These are phyloP conservation scores for Lycaena phlaeas DNA, from an alignment of 2,888 invertebrate species.

Conservation along the genomic window DNA sequence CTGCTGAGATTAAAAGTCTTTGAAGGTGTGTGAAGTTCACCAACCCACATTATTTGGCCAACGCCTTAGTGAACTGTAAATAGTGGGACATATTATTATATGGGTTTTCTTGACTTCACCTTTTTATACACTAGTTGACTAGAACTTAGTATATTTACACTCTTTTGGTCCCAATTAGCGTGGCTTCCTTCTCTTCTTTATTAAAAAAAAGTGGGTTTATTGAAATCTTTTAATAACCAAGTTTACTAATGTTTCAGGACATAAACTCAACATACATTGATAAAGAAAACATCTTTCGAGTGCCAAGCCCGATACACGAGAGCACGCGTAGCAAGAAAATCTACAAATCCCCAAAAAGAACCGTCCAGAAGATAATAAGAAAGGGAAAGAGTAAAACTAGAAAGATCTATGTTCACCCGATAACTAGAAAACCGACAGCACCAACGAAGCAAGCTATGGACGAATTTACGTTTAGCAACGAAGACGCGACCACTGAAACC, in stretches of 20 bases:
- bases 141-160: too few relatives aligned
- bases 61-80: too few relatives aligned
- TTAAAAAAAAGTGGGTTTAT: too few relatives aligned
- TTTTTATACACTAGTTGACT: too few relatives aligned
- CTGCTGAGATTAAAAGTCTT: too few relatives aligned
- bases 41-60: too few relatives aligned
- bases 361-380: constrained; percentile 59
- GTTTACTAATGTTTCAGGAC: not conserved
- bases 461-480: constrained; percentile 20
- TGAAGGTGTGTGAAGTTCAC: too few relatives aligned
- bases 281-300: constrained; percentile 41
- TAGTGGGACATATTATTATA: too few relatives aligned
- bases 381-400: constrained; percentile 37
- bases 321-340: constrained; percentile 31
- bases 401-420: constrained; percentile 31
- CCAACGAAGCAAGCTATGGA: constrained; percentile 16
- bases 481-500: constrained; percentile 30
- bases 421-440: constrained; percentile 27
- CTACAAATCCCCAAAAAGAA: constrained; percentile 47
- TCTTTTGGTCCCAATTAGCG: too few relatives aligned
- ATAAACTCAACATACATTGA: constrained; percentile 29
- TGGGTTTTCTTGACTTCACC: too few relatives aligned
- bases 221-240: not conserved
- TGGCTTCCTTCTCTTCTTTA: too few relatives aligned
- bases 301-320: constrained; percentile 34